Conservation (phyloP, 2,888 invertebrate species). For the Sinhomidia bicolor region DNA sequence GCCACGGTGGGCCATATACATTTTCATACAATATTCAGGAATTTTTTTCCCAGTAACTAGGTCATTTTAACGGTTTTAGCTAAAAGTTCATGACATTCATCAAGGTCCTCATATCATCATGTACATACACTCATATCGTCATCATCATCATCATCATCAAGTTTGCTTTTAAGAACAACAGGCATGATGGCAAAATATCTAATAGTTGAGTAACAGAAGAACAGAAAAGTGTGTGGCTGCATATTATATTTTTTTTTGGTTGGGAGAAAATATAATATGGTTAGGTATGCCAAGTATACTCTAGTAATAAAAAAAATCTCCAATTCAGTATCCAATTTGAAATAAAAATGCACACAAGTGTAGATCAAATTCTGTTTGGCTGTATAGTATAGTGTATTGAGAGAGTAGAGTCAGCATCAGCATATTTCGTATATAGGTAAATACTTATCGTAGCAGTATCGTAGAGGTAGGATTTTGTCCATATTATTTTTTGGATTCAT, state of each 20-base stretch:
- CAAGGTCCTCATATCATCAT: background rate
- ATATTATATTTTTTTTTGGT: background rate
- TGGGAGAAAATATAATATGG: background rate
- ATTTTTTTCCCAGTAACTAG: background rate
- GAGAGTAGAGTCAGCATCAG: too few relatives aligned
- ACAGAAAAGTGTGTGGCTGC: too few relatives aligned
- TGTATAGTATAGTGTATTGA: too few relatives aligned
- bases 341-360: background rate
- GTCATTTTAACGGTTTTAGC: slow-evolving; percentile 7
- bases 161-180: background rate
- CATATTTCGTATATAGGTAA: too few relatives aligned
- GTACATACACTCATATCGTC: slow-evolving; percentile 16
- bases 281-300: background rate
- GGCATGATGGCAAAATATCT: too few relatives aligned
- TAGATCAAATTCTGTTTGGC: too few relatives aligned
- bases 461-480: too few relatives aligned
- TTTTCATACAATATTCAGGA: background rate
- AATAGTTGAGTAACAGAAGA: too few relatives aligned
- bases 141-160: slow-evolving; percentile 18
- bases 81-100: background rate
- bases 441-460: too few relatives aligned
- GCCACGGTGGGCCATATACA: background rate
- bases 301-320: too few relatives aligned
- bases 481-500: too few relatives aligned
- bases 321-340: background rate